These are phyloP conservation scores for Pseudorasbora parva DNA, from an alignment of 2,113 vertebrate genomes.

Conservation along the genomic window DNA sequence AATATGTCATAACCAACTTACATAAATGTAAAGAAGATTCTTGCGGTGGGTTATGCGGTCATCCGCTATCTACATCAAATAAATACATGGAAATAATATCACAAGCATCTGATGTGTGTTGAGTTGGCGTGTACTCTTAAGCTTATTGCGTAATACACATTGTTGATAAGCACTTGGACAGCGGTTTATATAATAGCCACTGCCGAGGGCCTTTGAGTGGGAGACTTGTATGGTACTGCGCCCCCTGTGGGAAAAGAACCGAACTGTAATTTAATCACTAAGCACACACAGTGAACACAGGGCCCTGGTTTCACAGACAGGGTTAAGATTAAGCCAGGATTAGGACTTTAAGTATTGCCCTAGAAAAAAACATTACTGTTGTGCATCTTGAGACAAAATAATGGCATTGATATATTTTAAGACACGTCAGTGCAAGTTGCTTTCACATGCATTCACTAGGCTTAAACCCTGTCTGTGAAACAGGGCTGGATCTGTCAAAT, in stretches of 20 bases:
- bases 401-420: too few relatives aligned
- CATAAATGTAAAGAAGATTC: conserved; percentile 3
- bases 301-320: too few relatives aligned
- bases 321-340: too few relatives aligned
- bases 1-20: conserved; percentile 10
- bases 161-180: conserved; percentile 16
- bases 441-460: too few relatives aligned
- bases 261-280: conserved; percentile 1
- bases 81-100: conserved; percentile 17
- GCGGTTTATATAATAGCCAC: background rate
- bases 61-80: background rate
- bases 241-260: conserved; percentile 10
- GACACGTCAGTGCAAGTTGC: too few relatives aligned
- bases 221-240: background rate
- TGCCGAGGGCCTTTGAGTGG: background rate
- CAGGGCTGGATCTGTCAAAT: too few relatives aligned
- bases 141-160: conserved; percentile 18
- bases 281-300: background rate
- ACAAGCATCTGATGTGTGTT: background rate
- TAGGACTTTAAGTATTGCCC: too few relatives aligned
- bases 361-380: too few relatives aligned
- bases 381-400: too few relatives aligned
- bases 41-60: background rate
- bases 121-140: background rate
- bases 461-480: too few relatives aligned